Evolutionary conservation across 2,113 vertebrate genomes (phyloP).

Genomic region (Brachypteracias leptosomus): DNA sequence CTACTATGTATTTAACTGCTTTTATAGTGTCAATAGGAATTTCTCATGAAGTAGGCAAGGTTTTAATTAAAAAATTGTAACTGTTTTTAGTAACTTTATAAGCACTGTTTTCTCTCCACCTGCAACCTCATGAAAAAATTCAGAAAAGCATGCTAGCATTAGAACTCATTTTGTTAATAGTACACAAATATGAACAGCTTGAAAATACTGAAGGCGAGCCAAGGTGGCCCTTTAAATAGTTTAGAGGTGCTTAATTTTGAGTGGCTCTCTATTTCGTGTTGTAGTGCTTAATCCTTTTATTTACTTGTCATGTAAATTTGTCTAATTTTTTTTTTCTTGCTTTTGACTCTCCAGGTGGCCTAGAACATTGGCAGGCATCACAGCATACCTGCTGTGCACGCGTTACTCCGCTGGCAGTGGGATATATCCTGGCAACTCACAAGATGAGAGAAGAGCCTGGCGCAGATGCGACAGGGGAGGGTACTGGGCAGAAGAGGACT

Average conservation of each 20-base stretch:
- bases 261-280: conserved; percentile 24
- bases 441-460: conserved; percentile 89
- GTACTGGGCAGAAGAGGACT: conserved; percentile 91
- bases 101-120: background rate
- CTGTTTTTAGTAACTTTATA: background rate
- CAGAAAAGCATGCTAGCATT: background rate
- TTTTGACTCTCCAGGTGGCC: conserved; percentile 84
- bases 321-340: background rate
- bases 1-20: background rate
- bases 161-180: conserved; percentile 18
- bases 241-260: conserved; percentile 20
- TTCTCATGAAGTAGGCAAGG: background rate
- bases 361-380: conserved; percentile 92
- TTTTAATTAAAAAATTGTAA: background rate
- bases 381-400: conserved; percentile 87
- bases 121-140: background rate
- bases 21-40: background rate
- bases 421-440: conserved; percentile 82
- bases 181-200: conserved; percentile 18
- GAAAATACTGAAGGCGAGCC: conserved; percentile 2
- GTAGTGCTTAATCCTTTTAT: conserved; percentile 28
- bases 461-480: conserved; percentile 88
- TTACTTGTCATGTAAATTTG: conserved; percentile 24
- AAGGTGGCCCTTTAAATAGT: conserved; percentile 64
- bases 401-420: conserved; percentile 82